These are phyloP conservation scores for Dascillus cervinus DNA, from an alignment of 2,888 invertebrate species.

Conservation along the genomic window DNA sequence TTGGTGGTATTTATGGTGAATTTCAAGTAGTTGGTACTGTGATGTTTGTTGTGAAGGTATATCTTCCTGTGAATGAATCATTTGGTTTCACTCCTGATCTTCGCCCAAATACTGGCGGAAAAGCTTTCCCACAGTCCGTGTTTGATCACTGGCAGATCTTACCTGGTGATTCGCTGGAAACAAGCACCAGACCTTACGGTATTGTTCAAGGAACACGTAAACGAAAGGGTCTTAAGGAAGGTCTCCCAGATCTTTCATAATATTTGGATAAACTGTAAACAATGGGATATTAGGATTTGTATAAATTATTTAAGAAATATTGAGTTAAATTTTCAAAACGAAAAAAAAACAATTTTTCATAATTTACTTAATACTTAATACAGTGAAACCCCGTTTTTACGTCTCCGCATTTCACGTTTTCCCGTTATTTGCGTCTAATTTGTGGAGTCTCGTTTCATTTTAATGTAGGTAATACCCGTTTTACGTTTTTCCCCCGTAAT, in stretches of 20 bases:
- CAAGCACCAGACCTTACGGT: constrained; percentile 62
- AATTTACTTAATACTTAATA: too few species aligned
- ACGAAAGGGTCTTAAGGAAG: constrained; percentile 98
- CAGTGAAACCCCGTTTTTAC: too few species aligned
- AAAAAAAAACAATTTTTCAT: too few species aligned
- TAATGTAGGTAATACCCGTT: too few species aligned
- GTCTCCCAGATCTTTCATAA: constrained; percentile 88
- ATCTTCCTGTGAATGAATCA: constrained; percentile 98
- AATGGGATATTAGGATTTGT: constrained; percentile 35
- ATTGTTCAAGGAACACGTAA: constrained; percentile 92
- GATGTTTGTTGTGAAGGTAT: constrained; percentile 98
- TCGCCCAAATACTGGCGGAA: constrained; percentile 95
- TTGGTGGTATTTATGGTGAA: constrained; percentile 98
- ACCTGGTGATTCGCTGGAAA: constrained; percentile 89
- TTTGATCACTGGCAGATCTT: constrained; percentile 99
- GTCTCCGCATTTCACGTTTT: too few species aligned
- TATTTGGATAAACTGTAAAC: constrained; percentile 98
- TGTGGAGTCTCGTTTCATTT: too few species aligned
- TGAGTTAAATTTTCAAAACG: constrained; percentile 10
- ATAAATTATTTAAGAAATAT: constrained; percentile 38
- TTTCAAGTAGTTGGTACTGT: constrained; percentile 87
- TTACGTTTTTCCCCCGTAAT: too few species aligned
- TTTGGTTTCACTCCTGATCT: constrained; percentile 99
- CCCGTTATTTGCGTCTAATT: too few species aligned
- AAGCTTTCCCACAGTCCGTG: constrained; percentile 99